Conservation (phyloP, 2,888 invertebrate species). For the Thalpophila matura region DNA sequence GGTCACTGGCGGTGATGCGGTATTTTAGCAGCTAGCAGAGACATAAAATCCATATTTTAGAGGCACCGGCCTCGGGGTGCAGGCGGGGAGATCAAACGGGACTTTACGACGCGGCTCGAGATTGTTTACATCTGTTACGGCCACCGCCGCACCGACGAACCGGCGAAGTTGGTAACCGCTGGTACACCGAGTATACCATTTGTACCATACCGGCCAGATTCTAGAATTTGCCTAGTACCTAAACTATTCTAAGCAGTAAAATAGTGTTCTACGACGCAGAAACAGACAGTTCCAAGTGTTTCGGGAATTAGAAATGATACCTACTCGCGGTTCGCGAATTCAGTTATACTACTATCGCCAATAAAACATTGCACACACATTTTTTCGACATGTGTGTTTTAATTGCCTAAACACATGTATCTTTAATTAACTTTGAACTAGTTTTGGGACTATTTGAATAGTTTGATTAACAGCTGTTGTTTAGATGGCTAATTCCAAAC, state of each 20-base stretch:
- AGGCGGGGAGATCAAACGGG: conserved; percentile 87
- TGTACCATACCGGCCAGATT: conserved; percentile 45
- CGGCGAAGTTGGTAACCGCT: conserved; percentile 87
- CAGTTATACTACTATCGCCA: background rate
- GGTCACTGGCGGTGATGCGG: conserved; percentile 84
- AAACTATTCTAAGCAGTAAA: conserved; percentile 31
- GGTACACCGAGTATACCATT: conserved; percentile 77
- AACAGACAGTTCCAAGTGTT: background rate
- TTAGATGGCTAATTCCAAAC: background rate
- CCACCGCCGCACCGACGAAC: conserved; percentile 78
- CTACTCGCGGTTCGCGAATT: conserved; percentile 5
- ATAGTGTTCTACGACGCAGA: background rate
- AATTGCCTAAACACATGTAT: conserved; percentile 49
- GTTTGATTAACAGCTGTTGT: background rate
- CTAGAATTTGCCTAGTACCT: conserved; percentile 39
- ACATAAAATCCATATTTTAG: conserved; percentile 90
- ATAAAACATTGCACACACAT: conserved; percentile 24
- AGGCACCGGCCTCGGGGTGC: conserved; percentile 76
- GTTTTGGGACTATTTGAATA: conserved; percentile 12
- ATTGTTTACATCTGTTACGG: conserved; percentile 90
- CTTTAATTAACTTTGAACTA: conserved; percentile 29
- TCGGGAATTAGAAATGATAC: conserved; percentile 23
- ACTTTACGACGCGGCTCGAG: conserved; percentile 88
- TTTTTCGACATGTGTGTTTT: conserved; percentile 46
- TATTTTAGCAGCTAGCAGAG: conserved; percentile 86